Evolutionary conservation across 2,888 invertebrate species (phyloP), one percentile per base, ranked within the genome.

Genomic region (Ormyrus thymus): DNA sequence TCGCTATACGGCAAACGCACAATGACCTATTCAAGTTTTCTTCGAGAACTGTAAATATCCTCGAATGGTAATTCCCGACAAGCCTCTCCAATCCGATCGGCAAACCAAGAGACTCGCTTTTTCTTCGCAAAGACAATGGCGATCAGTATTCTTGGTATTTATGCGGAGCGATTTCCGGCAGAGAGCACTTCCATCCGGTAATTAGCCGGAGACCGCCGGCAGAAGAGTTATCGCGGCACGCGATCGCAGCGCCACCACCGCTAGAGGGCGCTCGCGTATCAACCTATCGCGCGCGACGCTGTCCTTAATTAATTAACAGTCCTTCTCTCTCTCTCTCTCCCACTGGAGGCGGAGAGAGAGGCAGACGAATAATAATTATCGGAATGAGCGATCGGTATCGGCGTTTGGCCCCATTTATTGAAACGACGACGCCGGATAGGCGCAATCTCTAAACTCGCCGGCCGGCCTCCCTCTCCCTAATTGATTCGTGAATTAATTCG

Each of bases 231-330:
- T 88, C 88, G 82, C 83, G 82, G 84, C 79, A 82, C 83, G 81
- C 84, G 85, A 88, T 88, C 87, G 80, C 80, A 82, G 79, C 83
- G 81, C 84, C 85, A 88, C 88, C 87, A 79, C 80, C 82, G 79
- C 76, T 83, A 83, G 81, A 76, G 77, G 29, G 76, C 10, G 50
- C 29, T 29, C n/a, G 13, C 45, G 51, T 66, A 48, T 58, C 68
- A 46, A 56, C 48, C 53, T 70, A 50, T 29, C 70, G 58, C 8
- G 58, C 7, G 53, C 53, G 43, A 15, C 66, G 9, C 66, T 58
- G 79, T 83, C 84, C 85, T 89, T 88, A 89, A 89, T 89, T 89
- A 89, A 89, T 89, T 89, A 89, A 89, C 88, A 85, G 15, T 50
- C 29, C 29, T n/a, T 4, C 7, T 9, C 10, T 55, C 51, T 15